A percentile compares a stretch with the other conserved stretches of the same genome.
Evolutionary conservation across 2,113 vertebrate genomes (phyloP).

Genomic region (Myanophis thanlyinensis): DNA sequence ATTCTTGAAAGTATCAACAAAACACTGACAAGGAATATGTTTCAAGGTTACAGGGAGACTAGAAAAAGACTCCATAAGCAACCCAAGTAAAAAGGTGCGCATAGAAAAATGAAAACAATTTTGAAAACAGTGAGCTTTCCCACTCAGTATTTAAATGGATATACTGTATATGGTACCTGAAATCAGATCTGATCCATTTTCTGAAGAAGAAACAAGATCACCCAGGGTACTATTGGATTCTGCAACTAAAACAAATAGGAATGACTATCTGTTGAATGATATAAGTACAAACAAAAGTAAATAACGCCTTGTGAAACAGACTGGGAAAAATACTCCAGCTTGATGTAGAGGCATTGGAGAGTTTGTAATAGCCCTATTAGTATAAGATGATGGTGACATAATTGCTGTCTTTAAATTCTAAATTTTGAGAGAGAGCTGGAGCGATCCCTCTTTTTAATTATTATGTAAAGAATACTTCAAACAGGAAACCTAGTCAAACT

Average conservation of each 20-base stretch:
- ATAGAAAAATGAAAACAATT: conserved; percentile 22
- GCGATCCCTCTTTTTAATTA: conserved; percentile 92
- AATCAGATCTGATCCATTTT: background rate
- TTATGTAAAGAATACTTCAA: conserved; percentile 86
- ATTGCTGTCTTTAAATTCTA: conserved; percentile 97
- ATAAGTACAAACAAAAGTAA: background rate
- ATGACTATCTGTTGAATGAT: conserved; percentile 14
- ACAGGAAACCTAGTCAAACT: conserved; percentile 71
- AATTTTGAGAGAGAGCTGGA: conserved; percentile 68
- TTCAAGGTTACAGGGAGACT: background rate
- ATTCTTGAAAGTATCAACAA: background rate
- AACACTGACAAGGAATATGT: background rate
- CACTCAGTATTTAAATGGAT: background rate
- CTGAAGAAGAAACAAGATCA: conserved; percentile 3
- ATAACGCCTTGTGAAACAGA: conserved; percentile 49
- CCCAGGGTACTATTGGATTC: background rate
- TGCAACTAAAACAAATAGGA: conserved; percentile 3
- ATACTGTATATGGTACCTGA: background rate
- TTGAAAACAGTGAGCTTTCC: conserved; percentile 31
- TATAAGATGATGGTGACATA: conserved; percentile 85
- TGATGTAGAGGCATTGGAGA: conserved; percentile 71
- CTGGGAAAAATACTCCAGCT: conserved; percentile 53
- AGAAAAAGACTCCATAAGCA: background rate
- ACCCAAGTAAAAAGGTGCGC: conserved; percentile 20
- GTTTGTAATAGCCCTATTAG: conserved; percentile 85